A percentile compares a stretch with the other conserved stretches of the same genome.
phyloP scores from a whole-genome alignment of 1,140 invertebrate species.

The Phenacoccus solenopsis region DNA sequence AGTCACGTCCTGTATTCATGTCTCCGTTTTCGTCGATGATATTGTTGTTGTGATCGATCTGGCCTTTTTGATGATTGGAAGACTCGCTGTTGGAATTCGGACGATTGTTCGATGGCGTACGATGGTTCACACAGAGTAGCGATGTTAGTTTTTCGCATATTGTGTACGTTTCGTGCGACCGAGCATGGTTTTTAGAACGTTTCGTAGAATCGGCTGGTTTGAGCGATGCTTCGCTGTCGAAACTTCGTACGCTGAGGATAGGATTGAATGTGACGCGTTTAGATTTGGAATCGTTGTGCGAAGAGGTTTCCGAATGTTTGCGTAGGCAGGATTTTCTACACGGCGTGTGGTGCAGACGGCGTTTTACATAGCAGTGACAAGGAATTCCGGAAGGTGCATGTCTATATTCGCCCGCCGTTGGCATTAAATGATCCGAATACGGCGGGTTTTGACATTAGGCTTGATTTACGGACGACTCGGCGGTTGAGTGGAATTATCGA shows the following conservation, averaged over 20 bases:
- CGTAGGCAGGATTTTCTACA: not conserved
- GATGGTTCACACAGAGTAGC: not conserved
- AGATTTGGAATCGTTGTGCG: not conserved
- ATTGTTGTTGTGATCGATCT: slow-evolving; percentile 4
- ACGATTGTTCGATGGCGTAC: not conserved
- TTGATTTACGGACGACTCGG: not conserved
- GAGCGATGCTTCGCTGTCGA: not conserved
- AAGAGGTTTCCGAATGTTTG: not conserved
- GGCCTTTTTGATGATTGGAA: not conserved
- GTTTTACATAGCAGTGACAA: slow-evolving; percentile 6
- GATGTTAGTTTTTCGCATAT: not conserved
- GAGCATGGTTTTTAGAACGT: not conserved
- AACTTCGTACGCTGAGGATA: not conserved
- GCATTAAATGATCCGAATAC: not conserved
- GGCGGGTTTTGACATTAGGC: not conserved
- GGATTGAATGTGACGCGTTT: slow-evolving; percentile 4
- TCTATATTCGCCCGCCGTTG: slow-evolving; percentile 11
- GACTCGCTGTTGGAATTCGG: not conserved
- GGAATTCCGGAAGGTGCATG: not conserved
- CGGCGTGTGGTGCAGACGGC: not conserved
- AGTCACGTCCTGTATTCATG: not conserved
- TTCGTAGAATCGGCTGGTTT: too few relatives aligned
- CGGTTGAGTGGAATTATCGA: too few relatives aligned
- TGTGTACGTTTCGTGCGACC: not conserved
- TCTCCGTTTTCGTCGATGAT: not conserved